Base-by-base conservation (phyloP, 2,113 vertebrate species). In the Naja naja region DNA sequence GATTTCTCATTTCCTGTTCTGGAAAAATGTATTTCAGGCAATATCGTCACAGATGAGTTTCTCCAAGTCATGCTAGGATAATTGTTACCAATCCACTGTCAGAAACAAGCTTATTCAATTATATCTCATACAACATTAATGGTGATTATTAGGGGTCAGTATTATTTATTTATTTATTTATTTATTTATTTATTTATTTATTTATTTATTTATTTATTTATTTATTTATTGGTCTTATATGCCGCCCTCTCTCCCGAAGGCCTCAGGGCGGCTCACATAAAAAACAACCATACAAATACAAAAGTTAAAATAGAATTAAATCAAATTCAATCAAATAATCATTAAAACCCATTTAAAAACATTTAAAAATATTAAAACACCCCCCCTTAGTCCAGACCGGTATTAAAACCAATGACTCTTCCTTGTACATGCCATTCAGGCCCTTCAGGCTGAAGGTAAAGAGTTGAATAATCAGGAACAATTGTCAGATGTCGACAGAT, bases 391-490 rank as follows among this genome's bases (percentile, higher is more conserved):
- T n/a, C n/a, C n/a, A n/a, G n/a, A n/a, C n/a, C n/a, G n/a, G n/a
- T n/a, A n/a, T 81, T 60, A 95, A 96, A 95, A 93, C 91, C 94
- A 93, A 58, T 4, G 56, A 94, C 88, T 96, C 81, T 49, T 90
- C 91, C 20, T 23, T 60, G 92, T 90, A 95, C 1, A 39, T 87
- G 91, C 92, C 90, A 92, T 90, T 89, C 94, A 93, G 95, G 69
- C 96, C 91, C 92, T 90, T 88, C 43, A 0, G 58, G 96, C 81
- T 93, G 53, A 86, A 94, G 0, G 22, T 93, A 93, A 97, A 94
- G 90, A 97, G 96, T 27, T 94, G 87, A 97, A 97, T 96, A 94
- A 96, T 97, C 95, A 97, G 95, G 93, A 95, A 95, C 90, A 96
- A 95, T 45, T 34, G 94, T 95, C 94, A 93, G 94, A 96, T 94